Evolutionary conservation across 2,888 invertebrate genomes (phyloP), one percentile per base, ranked within the genome.

Genomic region (Melolontha melolontha): DNA sequence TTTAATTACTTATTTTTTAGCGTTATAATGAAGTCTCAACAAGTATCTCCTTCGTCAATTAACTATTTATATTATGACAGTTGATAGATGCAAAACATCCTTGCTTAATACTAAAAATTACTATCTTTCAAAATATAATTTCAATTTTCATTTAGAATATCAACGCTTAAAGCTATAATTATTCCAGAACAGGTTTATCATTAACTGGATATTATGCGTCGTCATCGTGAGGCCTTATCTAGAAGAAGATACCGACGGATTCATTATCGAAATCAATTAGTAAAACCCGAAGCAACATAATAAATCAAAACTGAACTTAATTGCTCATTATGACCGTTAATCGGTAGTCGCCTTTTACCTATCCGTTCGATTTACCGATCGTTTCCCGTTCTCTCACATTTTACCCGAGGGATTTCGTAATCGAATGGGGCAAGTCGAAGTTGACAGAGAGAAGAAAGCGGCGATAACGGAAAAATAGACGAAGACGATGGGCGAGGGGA

Each of bases 231-330:
- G 10, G 2, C 54, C 11, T 11, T 8, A 27, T 6, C 16, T 11
- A 40, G 40, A 12, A 44, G 59, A 44, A 44, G 44, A 27, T 44
- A 14, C 59, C 44, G 44, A 6, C 34, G 34, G 34, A 59, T 59
- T 44, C 59, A 59, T 59, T 59, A 59, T 59, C 16, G 59, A 29
- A 44, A 41, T 44, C 59, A 59, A 59, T 59, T 59, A 59, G 44
- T n/a, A 44, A 59, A 59, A 59, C 29, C 59, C 44, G 14, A 44
- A 14, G 44, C 44, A 59, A 59, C 44, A 59, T 40, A 59, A 59
- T 59, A 59, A 59, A 59, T 59, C 59, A 59, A 59, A 59, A 27
- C 44, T 44, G 42, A 59, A 29, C 59, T 59, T 59, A 59, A 59
- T 59, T 59, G 59, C 59, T 59, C 44, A 47, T 59, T 59, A 59